Base-by-base conservation (phyloP, 2,797 vertebrate genomes). In the Premnoplex brunnescens region DNA sequence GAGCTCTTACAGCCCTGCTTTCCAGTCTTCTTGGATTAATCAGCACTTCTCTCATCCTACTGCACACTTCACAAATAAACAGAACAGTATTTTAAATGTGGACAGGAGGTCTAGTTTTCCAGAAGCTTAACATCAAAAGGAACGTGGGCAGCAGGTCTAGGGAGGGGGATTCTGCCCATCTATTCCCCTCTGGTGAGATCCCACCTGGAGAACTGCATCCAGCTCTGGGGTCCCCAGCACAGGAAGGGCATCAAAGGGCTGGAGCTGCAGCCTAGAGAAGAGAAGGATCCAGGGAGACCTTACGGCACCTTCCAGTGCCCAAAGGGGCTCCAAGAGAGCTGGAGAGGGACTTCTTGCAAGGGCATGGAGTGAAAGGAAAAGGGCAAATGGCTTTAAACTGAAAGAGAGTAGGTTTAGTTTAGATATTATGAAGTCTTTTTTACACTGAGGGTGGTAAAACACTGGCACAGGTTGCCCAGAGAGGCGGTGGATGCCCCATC, bases 11-110 rank as follows among this genome's bases (percentile, higher is more conserved):
- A 78, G 72, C 49, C 5, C 8, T 15, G 64, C 36, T 34, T 37
- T 34, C 55, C 49, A 44, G 18, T 9, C 60, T 32, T 44, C 83
- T 28, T 4, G 2, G 26, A 36, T 72, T 68, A 68, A 77, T 51
- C 62, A 36, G 56, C 77, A 67, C 49, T 37, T 20, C 48, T 24
- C 67, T 32, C 32, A 56, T 41, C 46, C 63, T 19, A n/a, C 49
- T 24, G 30, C 37, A 68, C 8, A 2, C 41, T 78, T 60, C 51
- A 15, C 34, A 75, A 79, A 81, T 4, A 54, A 74, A 43, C 3
- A 1, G 3, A 32, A 32, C 0, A 2, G 11, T 24, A 7, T 5
- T 78, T 64, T 7, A 68, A 44, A 69, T 16, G 23, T 2, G 34
- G 20, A 73, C 26, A 51, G 0, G 13, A 39, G 52, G 26, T 15